Evolutionary conservation across 2,888 invertebrate genomes (phyloP).

Genomic region (Syrista parreyssii): DNA sequence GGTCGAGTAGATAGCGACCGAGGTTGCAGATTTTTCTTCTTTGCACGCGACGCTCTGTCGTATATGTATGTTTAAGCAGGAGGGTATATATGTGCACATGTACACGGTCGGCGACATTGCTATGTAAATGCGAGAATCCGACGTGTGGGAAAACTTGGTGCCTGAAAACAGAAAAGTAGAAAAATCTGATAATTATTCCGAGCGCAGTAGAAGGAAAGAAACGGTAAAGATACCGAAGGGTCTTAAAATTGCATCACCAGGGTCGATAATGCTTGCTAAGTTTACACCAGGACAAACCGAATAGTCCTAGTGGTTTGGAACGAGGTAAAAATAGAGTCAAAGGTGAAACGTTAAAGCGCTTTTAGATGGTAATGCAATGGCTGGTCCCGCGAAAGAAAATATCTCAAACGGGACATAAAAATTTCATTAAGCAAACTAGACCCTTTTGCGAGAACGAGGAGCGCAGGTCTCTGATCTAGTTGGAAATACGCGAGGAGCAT

Average conservation of each 20-base stretch:
- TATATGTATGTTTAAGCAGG: neutral
- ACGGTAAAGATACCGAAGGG: neutral
- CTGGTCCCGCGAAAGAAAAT: constrained; percentile 27
- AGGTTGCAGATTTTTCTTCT: constrained; percentile 5
- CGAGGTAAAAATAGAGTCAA: constrained; percentile 32
- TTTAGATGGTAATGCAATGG: constrained; percentile 41
- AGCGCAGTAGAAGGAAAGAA: neutral
- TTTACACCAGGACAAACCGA: neutral
- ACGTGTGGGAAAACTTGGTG: neutral
- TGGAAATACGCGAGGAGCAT: neutral
- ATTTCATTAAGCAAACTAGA: constrained; percentile 53
- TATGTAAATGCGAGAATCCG: neutral
- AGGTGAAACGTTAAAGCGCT: constrained; percentile 31
- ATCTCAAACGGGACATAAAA: constrained; percentile 45
- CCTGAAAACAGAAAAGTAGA: neutral
- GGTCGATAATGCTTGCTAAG: neutral
- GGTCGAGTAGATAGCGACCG: constrained; percentile 5
- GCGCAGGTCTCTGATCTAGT: neutral
- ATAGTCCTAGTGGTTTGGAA: neutral
- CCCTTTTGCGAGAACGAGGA: constrained; percentile 31
- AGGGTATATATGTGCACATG: neutral
- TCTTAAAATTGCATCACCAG: neutral
- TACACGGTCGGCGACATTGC: neutral
- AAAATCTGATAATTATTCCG: neutral
- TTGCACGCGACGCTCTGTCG: neutral